A percentile compares a stretch with the other conserved stretches of the same genome.
Conservation (phyloP, 2,888 invertebrate genomes). For the Dryococelus australis region DNA sequence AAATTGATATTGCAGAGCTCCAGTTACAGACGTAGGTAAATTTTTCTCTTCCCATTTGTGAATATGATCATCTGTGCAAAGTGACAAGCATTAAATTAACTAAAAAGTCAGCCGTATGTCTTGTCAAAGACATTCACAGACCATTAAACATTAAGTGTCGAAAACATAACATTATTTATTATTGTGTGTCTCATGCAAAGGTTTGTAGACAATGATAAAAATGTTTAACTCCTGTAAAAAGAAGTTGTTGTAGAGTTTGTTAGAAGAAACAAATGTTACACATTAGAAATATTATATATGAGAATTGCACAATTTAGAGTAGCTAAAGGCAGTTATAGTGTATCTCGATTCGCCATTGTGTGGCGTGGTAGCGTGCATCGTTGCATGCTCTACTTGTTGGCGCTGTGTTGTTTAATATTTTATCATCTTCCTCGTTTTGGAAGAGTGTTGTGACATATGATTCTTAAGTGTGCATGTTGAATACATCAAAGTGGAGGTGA, state of each 20-base stretch:
- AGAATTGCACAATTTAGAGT: constrained; percentile 7
- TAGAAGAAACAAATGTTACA: constrained; percentile 8
- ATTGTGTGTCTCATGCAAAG: neutral
- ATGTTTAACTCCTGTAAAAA: constrained; percentile 8
- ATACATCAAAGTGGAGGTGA: neutral
- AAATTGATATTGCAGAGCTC: neutral
- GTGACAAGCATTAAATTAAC: neutral
- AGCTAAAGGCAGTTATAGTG: constrained; percentile 6
- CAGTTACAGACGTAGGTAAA: neutral
- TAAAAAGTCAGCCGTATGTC: neutral
- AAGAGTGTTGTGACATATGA: neutral
- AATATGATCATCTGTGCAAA: neutral
- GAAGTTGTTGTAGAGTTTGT: neutral
- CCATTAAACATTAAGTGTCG: neutral
- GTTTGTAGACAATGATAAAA: neutral
- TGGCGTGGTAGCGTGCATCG: neutral
- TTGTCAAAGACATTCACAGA: neutral
- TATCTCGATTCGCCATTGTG: neutral
- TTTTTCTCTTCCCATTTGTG: neutral
- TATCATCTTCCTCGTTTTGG: constrained; percentile 12
- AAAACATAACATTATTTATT: neutral
- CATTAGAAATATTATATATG: neutral
- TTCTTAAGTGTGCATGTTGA: neutral
- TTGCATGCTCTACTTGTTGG: neutral
- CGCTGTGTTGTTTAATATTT: constrained; percentile 3